phyloP scores from a whole-genome alignment of 1,140 invertebrate genomes.

The Leptinotarsa texana region DNA sequence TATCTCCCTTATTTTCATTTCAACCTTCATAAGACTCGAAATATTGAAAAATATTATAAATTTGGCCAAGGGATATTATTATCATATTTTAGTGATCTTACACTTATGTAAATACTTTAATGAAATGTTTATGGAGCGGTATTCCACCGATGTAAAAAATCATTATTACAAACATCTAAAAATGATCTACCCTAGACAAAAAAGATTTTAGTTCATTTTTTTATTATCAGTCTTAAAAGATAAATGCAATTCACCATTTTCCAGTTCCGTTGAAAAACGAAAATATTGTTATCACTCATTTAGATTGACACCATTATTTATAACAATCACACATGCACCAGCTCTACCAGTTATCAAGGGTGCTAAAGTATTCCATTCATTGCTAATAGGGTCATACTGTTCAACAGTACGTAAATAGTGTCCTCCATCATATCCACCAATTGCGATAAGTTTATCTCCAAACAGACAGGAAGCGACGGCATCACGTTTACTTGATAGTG shows the following conservation, averaged over 20 bases:
- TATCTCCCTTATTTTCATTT: no score
- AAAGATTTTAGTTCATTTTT: no score
- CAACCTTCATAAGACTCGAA: no score
- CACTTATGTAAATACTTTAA: no score
- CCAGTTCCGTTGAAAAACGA: neutral
- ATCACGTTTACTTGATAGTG: slow-evolving; percentile 84
- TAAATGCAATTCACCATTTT: slow-evolving; percentile 1
- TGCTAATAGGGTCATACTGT: slow-evolving; percentile 87
- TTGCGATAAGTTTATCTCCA: slow-evolving; percentile 85
- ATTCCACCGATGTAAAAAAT: no score
- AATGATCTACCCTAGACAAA: no score
- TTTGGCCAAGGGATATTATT: no score
- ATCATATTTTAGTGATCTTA: no score
- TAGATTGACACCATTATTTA: slow-evolving; percentile 45
- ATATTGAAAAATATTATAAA: no score
- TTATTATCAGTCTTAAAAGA: neutral
- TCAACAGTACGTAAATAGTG: slow-evolving; percentile 89
- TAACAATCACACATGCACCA: slow-evolving; percentile 82
- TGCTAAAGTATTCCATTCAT: slow-evolving; percentile 81
- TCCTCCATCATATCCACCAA: slow-evolving; percentile 95
- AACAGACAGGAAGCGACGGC: slow-evolving; percentile 89
- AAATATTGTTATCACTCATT: slow-evolving; percentile 23
- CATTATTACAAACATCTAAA: no score
- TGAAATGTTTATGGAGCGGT: no score
- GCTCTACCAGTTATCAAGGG: slow-evolving; percentile 79